Conservation (phyloP, 2,888 invertebrate genomes). For the Troglohyphantes excavatus region DNA sequence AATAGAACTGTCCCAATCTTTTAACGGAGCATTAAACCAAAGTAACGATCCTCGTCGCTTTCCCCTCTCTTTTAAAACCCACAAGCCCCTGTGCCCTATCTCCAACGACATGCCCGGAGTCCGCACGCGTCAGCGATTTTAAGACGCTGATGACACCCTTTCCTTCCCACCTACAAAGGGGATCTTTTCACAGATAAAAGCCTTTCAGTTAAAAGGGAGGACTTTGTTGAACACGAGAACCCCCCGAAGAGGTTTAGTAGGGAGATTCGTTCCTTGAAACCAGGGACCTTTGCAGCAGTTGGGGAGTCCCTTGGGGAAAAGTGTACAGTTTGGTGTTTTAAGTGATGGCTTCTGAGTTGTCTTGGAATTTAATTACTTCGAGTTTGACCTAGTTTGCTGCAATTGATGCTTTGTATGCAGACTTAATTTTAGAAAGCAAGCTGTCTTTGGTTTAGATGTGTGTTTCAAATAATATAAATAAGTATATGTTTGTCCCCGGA, state of each 20-base stretch:
- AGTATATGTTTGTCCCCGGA: too few relatives aligned
- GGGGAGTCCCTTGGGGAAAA: background rate
- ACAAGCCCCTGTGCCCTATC: too few relatives aligned
- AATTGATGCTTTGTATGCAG: too few relatives aligned
- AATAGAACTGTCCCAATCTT: too few relatives aligned
- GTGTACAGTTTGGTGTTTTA: background rate
- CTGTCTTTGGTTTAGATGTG: too few relatives aligned
- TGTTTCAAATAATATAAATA: too few relatives aligned
- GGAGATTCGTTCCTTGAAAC: background rate
- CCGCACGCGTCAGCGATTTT: slow-evolving; percentile 1
- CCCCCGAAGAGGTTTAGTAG: background rate
- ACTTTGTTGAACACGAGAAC: background rate
- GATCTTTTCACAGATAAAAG: background rate
- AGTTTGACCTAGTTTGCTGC: too few relatives aligned
- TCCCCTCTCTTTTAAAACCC: too few relatives aligned
- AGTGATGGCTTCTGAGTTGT: background rate
- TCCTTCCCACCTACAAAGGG: background rate
- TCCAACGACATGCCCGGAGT: too few relatives aligned
- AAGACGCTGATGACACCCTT: background rate
- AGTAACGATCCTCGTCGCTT: too few relatives aligned
- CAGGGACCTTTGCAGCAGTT: background rate
- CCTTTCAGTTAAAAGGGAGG: background rate
- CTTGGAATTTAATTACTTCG: background rate
- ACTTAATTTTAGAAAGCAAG: too few relatives aligned
- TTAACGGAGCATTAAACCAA: too few relatives aligned